Evolutionary conservation across 2,113 vertebrate genomes (phyloP), one percentile per base, ranked within the genome.

Genomic region (Alethe diademata): DNA sequence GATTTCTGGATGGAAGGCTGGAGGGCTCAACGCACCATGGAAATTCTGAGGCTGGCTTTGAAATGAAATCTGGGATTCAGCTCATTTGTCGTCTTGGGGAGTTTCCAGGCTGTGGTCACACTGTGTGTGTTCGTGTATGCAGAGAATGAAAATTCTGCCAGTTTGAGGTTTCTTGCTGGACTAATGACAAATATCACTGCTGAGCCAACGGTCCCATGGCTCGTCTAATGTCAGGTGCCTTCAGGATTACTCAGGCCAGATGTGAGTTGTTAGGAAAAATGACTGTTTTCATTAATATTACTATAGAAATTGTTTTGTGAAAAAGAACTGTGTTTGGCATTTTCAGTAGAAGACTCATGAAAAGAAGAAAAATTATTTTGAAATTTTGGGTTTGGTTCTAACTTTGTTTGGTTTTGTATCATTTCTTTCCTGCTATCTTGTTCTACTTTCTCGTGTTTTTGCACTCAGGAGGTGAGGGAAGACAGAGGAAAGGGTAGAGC

Each of bases 51-150:
- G 90, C 83, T 71, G 96, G 82, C 93, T 97, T 96, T 97, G 93
- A 96, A 96, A 96, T 71, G 88, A 74, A 95, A 97, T 94, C 93
- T 95, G 88, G 95, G 92, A 96, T 95, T 95, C 95, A 96, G 94
- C 69, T 96, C 92, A 92, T 96, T 97, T 92, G 95, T 94, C 1
- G 23, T 96, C 92, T 88, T 96, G 96, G 93, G 88, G 90, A 95
- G 85, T 78, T 95, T 96, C 94, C 94, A 96, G 96, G 82, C 95
- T 97, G 96, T 93, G 94, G 95, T 97, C 94, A 71, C 95, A 80
- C 93, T 95, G 95, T 97, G 96, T 96, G 95, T 94, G 94, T 97
- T 96, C 94, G 51, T 1, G 31, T 95, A 94, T 95, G 93, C 42
- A 11, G 92, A 70, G 93, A 95, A 96, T 90, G 94, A 92, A 95